Base-by-base conservation (phyloP, 2,888 invertebrate species). In the Ormyrus nitidulus region DNA sequence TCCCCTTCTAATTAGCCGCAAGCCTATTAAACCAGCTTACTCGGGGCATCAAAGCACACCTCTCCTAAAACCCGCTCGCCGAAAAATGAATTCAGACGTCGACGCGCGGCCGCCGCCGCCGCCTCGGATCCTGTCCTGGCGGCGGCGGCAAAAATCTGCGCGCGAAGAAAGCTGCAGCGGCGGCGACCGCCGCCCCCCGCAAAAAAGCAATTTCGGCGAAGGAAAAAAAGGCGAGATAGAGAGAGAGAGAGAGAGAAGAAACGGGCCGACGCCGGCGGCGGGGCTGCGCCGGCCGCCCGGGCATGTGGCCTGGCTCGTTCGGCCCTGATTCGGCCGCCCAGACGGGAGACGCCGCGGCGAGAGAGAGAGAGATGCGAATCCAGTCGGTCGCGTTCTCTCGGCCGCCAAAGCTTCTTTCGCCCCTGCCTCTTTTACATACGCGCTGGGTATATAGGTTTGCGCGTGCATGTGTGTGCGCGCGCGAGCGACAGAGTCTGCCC, bases 171-270 rank as follows among this genome's bases (percentile, higher is more conserved):
- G 34, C 34, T 34, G 34, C 34, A 34, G 19, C 51, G 19, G 0
- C 13, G 9, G 8, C 44, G 53, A 44, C 54, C 10, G 7, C 54
- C 54, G 19, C n/a, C 54, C 11, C 51, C 49, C 51, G 84, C 80
- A 81, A 76, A 66, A 80, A 82, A 80, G 84, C 81, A 83, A 82
- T 83, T 84, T 85, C 81, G 83, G 82, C 81, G 66, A 82, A 70
- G 77, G 80, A 77, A 72, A 74, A 76, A 81, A 68, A 73, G 72
- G 51, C 54, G 69, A 54, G 19, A 19, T 19, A 19, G 19, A 72
- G 56, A 70, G 53, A 77, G 54, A 62, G 48, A 53, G 69, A 68
- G 65, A 58, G 0, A 46, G 58, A 70, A 46, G 56, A 59, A 13
- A 48, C 48, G 58, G 59, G 8, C 19, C 68, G 19, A 48, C 58